phyloP scores from a whole-genome alignment of 2,888 invertebrate genomes.

The Melipona beecheii region DNA sequence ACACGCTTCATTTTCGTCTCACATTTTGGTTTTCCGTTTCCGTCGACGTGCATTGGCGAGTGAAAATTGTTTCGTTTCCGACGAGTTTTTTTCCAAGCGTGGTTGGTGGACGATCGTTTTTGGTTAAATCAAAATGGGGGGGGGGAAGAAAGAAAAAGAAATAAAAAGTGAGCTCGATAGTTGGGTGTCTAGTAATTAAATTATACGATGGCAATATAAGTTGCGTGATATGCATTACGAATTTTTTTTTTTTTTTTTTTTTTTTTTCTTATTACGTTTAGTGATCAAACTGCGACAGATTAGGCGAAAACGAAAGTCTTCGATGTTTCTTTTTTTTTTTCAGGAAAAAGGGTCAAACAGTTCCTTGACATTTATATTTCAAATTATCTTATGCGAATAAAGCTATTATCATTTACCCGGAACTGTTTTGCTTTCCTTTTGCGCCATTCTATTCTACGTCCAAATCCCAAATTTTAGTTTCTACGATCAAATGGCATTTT shows the following conservation, averaged over 20 bases:
- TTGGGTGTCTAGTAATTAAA: conserved; percentile 41
- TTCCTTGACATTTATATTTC: conserved; percentile 82
- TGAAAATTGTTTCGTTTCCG: conserved; percentile 4
- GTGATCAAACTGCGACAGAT: conserved; percentile 24
- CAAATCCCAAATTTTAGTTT: not conserved
- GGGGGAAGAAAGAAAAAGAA: not conserved
- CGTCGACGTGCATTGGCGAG: not conserved
- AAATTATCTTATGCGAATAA: conserved; percentile 81
- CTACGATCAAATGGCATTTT: too few species aligned
- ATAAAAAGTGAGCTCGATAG: conserved; percentile 48
- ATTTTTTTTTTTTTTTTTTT: conserved; percentile 42
- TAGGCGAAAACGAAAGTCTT: conserved; percentile 55
- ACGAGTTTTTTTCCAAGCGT: conserved; percentile 1
- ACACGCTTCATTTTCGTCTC: conserved; percentile 21
- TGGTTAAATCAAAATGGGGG: conserved; percentile 28
- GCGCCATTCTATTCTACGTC: not conserved
- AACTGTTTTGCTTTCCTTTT: not conserved
- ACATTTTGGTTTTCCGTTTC: not conserved
- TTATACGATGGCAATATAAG: conserved; percentile 37
- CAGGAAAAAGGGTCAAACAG: conserved; percentile 78
- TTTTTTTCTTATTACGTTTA: conserved; percentile 31
- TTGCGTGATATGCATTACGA: conserved; percentile 34
- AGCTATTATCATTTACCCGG: conserved; percentile 76
- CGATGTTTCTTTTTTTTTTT: conserved; percentile 72
- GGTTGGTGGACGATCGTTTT: conserved; percentile 40